A percentile compares a stretch with the other conserved stretches of the same genome.
Conservation (phyloP, 2,888 invertebrate species). For the Sphaerophoria taeniata region DNA sequence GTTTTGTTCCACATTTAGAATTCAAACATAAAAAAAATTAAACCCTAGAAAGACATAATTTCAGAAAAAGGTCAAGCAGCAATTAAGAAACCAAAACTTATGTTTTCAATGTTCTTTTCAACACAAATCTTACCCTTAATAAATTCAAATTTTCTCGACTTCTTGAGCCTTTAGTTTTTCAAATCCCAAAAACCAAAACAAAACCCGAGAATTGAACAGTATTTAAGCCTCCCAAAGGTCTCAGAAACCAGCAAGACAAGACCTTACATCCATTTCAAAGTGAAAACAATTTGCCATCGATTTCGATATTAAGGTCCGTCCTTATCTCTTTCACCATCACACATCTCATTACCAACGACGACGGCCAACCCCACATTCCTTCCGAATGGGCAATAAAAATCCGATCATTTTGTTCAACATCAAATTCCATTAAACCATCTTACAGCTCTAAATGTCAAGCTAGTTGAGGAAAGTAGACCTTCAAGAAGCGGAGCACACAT, state of each 20-base stretch:
- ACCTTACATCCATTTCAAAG: background rate
- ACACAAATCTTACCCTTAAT: slow-evolving; percentile 3
- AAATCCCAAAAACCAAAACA: slow-evolving; percentile 2
- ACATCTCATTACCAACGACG: slow-evolving; percentile 69
- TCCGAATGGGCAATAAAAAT: slow-evolving; percentile 64
- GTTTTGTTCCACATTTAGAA: no score
- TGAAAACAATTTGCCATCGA: slow-evolving; percentile 72
- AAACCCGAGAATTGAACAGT: background rate
- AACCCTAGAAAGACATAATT: no score
- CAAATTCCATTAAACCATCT: slow-evolving; percentile 61
- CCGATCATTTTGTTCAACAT: slow-evolving; percentile 63
- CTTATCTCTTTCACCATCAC: slow-evolving; percentile 69
- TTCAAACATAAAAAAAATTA: no score
- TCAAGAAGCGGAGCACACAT: background rate
- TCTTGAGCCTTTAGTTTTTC: background rate
- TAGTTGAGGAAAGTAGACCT: background rate
- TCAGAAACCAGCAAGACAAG: background rate
- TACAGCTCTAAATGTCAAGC: no score
- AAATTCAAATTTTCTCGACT: slow-evolving; percentile 19
- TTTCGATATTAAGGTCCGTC: slow-evolving; percentile 67
- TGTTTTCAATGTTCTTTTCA: slow-evolving; percentile 1
- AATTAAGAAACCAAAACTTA: slow-evolving; percentile 28
- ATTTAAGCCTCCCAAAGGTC: slow-evolving; percentile 26
- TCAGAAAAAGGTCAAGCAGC: slow-evolving; percentile 9
- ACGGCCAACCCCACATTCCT: slow-evolving; percentile 33